Evolutionary conservation across 1,140 invertebrate species (phyloP).

Genomic region (Pissodes strobi): DNA sequence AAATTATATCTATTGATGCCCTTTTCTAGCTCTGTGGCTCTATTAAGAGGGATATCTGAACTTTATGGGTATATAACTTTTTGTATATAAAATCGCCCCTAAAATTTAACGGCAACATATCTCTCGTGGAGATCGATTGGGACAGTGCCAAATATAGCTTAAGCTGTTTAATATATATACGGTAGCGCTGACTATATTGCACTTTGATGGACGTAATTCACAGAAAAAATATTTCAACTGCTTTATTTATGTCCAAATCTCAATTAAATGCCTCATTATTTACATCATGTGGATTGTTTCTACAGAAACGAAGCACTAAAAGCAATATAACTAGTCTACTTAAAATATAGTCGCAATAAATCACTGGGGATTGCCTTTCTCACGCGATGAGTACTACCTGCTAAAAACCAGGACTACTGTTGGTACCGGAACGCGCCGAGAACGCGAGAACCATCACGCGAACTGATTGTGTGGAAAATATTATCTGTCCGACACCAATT

Average conservation of each 20-base stretch:
- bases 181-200: too few relatives aligned
- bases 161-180: too few relatives aligned
- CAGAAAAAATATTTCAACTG: too few relatives aligned
- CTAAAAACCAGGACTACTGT: conserved; percentile 30
- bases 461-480: conserved; percentile 33
- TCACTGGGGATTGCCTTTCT: conserved; percentile 27
- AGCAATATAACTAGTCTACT: conserved; percentile 32
- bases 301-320: conserved; percentile 15
- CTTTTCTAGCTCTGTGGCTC: too few relatives aligned
- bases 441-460: conserved; percentile 31
- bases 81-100: too few relatives aligned
- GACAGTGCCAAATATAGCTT: too few relatives aligned
- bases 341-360: conserved; percentile 34
- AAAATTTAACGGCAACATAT: too few relatives aligned
- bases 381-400: conserved; percentile 33
- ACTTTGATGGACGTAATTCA: too few relatives aligned
- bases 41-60: too few relatives aligned
- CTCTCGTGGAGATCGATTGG: too few relatives aligned
- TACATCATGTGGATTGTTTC: conserved; percentile 16
- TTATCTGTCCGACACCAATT: conserved; percentile 32
- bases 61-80: too few relatives aligned
- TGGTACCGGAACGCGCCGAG: conserved; percentile 25
- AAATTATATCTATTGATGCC: too few relatives aligned
- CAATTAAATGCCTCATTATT: conserved; percentile 21
- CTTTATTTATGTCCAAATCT: not conserved